A percentile compares a stretch with the other conserved stretches of the same genome.
phyloP scores from a whole-genome alignment of 1,140 invertebrate species.

The Orussus abietinus region DNA sequence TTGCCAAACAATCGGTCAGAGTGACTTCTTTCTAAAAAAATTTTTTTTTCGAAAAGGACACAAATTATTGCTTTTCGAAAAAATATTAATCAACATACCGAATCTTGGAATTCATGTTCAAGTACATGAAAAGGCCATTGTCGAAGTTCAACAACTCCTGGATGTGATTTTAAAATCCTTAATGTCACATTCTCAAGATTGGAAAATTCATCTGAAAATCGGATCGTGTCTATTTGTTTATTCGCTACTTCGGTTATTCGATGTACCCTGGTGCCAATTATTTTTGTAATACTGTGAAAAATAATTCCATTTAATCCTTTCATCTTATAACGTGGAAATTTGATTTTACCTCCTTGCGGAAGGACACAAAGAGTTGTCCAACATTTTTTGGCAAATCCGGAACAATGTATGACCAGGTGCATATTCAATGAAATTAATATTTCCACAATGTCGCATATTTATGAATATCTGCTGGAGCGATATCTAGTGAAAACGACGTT shows the following conservation, averaged over 20 bases:
- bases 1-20: conserved; percentile 21
- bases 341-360: conserved; percentile 13
- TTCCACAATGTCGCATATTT: conserved; percentile 15
- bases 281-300: conserved; percentile 6
- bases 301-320: not conserved
- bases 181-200: not conserved
- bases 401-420: conserved; percentile 8
- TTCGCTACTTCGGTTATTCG: conserved; percentile 17
- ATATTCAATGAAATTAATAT: conserved; percentile 19
- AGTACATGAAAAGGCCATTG: conserved; percentile 21
- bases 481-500: conserved; percentile 12
- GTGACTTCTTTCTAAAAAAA: conserved; percentile 12
- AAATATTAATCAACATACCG: not conserved
- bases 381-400: conserved; percentile 13
- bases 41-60: not conserved
- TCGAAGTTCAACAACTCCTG: conserved; percentile 10
- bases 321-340: not conserved
- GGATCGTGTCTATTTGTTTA: conserved; percentile 12
- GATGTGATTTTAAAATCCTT: conserved; percentile 10
- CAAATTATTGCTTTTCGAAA: not conserved
- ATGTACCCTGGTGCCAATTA: conserved; percentile 14
- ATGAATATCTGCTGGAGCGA: conserved; percentile 14
- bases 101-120: conserved; percentile 11
- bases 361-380: conserved; percentile 19
- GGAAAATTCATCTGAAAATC: not conserved